Base-by-base conservation (phyloP, 2,888 invertebrate species). In the Maniola hyperantus region DNA sequence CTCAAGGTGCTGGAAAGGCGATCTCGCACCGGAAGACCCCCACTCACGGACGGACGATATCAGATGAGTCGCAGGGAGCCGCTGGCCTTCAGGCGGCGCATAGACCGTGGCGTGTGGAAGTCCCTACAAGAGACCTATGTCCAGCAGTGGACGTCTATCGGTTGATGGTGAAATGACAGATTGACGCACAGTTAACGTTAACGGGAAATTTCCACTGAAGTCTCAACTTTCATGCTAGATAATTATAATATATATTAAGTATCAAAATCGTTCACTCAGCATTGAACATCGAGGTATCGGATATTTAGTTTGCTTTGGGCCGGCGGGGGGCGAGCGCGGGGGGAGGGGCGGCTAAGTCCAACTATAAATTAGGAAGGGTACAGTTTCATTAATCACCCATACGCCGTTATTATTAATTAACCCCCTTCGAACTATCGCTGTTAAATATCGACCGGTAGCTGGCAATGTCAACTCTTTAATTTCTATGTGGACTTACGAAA, bases 331-430 rank as follows among this genome's bases (percentile, higher is more conserved):
- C 85, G 75, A 7, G 42, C 20, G 57, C n/a, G 85, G 77, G 86
- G 81, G 83, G 79, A 74, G 83, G 81, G 84, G 86, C 80, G 87
- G 88, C 89, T 91, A 92, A 91, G 91, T 92, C 92, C 91, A 92
- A 92, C 92, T 92, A 92, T 92, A 92, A 92, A 91, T 92, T 92
- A 92, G 92, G 91, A 91, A 92, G 92, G 92, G 92, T 92, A 91
- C 86, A 88, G 89, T 91, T 92, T 92, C 92, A 92, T 92, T 92
- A 92, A 92, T 92, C 92, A 92, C 92, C 91, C 91, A 91, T 92
- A 91, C 91, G 89, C 88, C 89, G 91, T 92, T 92, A 92, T 92
- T 92, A 92, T 92, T 92, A 92, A 92, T 92, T 92, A 91, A 92
- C 91, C 88, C 91, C 90, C 88, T 87, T 85, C 80, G 83, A 83